These are phyloP conservation scores for Turdus rufiventris DNA, from an alignment of 2,113 vertebrate species.

Conservation along the genomic window DNA sequence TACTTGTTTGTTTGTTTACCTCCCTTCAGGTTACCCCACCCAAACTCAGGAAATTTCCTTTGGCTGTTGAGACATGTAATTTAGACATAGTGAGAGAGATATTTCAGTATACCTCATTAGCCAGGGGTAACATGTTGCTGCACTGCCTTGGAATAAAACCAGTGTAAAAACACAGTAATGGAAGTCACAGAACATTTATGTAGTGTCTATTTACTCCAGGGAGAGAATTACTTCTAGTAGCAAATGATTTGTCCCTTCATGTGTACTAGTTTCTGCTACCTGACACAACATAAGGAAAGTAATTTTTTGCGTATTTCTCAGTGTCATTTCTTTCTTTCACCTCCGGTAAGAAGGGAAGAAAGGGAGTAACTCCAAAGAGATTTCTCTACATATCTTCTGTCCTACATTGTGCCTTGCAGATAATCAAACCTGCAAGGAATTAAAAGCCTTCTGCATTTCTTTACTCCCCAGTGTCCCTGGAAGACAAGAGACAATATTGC, in stretches of 20 bases:
- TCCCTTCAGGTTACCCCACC: background rate
- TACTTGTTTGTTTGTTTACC: background rate
- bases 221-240: background rate
- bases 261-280: background rate
- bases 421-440: background rate
- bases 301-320: background rate
- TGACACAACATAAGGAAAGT: background rate
- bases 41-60: background rate
- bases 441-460: background rate
- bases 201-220: background rate
- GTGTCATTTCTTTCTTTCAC: background rate
- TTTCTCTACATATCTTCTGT: background rate
- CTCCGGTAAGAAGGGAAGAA: background rate
- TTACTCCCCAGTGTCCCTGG: background rate
- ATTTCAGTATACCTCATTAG: background rate
- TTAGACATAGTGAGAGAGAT: background rate
- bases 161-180: background rate
- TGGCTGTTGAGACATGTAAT: background rate
- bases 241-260: background rate
- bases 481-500: background rate
- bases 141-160: background rate
- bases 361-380: background rate
- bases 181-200: background rate
- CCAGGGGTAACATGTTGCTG: background rate
- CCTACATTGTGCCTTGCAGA: background rate